phyloP scores from a whole-genome alignment of 2,113 vertebrate species.

The Melanocharis versteri region DNA sequence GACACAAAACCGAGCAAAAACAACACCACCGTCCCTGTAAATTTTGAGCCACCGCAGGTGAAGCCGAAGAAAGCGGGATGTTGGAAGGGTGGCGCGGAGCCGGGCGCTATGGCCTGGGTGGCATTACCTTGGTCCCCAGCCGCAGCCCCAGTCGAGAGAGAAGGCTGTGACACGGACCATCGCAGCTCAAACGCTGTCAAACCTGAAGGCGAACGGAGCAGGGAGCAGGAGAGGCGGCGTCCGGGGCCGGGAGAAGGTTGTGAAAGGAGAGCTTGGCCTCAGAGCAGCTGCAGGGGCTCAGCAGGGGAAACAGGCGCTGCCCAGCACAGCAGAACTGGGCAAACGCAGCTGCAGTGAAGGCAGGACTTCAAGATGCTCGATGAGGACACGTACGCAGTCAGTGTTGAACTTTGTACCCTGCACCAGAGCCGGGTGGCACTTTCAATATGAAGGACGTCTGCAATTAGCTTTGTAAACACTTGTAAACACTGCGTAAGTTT shows the following conservation, averaged over 20 bases:
- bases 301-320: accelerated
- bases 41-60: not conserved
- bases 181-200: not conserved
- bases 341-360: not conserved
- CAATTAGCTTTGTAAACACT: not conserved
- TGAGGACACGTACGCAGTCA: accelerated
- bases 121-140: accelerated
- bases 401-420: accelerated
- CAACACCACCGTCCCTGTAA: accelerated
- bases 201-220: not conserved
- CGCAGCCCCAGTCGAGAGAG: accelerated
- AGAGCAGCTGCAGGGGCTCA: not conserved
- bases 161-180: not conserved
- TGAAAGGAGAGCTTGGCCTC: too few relatives aligned
- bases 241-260: not conserved
- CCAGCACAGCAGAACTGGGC: not conserved
- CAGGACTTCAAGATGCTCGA: too few relatives aligned
- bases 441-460: not conserved
- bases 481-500: accelerated
- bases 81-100: not conserved
- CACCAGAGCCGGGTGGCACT: not conserved
- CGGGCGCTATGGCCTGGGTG: accelerated
- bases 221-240: too few relatives aligned
- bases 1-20: not conserved
- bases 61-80: not conserved